Conservation (phyloP, 2,888 invertebrate species). For the Stenchaetothrips biformis region DNA sequence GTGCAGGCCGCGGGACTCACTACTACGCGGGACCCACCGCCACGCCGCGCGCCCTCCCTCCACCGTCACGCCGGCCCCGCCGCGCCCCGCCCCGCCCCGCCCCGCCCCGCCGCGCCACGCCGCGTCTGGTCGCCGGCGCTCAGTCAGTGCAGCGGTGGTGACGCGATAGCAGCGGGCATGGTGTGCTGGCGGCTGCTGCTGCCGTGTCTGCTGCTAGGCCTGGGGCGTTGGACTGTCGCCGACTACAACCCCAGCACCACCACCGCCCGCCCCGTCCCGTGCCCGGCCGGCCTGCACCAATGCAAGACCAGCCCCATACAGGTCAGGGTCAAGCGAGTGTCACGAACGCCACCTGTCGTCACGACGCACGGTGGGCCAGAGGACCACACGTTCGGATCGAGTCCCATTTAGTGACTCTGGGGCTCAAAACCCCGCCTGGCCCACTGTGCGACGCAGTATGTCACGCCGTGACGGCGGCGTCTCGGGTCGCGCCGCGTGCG, state of each 20-base stretch:
- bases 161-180: background rate
- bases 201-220: background rate
- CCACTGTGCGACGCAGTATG: no score
- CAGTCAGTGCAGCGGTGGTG: background rate
- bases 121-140: background rate
- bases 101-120: background rate
- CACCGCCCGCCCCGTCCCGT: background rate
- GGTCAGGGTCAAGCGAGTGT: background rate
- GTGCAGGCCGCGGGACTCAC: background rate
- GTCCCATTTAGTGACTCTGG: no score
- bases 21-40: background rate
- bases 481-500: no score
- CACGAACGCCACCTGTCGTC: background rate
- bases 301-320: background rate
- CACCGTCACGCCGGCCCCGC: background rate
- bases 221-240: background rate
- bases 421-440: no score
- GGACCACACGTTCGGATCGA: no score
- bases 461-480: no score
- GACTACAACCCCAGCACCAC: background rate
- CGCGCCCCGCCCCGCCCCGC: background rate
- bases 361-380: no score
- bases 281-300: slow-evolving; percentile 1
- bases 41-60: background rate
- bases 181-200: background rate